These are phyloP conservation scores for Hexactinellida sp. DNA, from an alignment of 37 sponge, comb jelly and placozoan species.

Conservation along the genomic window DNA sequence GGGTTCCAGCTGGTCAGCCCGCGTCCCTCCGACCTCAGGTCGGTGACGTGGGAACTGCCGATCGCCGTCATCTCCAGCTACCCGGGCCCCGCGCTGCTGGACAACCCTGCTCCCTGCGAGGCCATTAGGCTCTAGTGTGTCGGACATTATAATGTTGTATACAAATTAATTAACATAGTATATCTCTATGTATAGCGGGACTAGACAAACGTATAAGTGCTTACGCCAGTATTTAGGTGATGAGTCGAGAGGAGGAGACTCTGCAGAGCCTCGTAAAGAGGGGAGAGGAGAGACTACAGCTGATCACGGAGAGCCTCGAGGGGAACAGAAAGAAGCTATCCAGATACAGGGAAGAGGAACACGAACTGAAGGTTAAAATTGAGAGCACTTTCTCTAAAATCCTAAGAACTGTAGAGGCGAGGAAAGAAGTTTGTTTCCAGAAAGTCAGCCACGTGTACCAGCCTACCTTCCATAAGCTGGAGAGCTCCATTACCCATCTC, in stretches of 20 bases:
- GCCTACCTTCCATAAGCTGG: not conserved
- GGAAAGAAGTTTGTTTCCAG: not conserved
- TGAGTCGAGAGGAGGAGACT: not conserved
- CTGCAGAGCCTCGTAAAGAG: not conserved
- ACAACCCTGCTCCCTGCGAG: not conserved
- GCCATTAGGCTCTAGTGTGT: not conserved
- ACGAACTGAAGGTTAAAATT: not conserved
- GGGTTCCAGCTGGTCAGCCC: not conserved
- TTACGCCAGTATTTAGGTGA: too few relatives aligned
- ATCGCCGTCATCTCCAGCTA: not conserved
- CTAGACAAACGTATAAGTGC: too few relatives aligned
- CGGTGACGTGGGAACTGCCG: not conserved
- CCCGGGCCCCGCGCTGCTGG: not conserved
- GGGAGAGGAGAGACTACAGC: not conserved
- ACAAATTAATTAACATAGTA: too few relatives aligned
- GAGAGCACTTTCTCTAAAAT: not conserved
- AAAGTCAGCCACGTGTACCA: not conserved
- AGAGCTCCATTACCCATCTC: not conserved
- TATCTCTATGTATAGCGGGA: too few relatives aligned
- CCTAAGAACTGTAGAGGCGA: not conserved
- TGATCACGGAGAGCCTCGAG: not conserved
- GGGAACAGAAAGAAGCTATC: not conserved
- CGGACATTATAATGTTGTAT: too few relatives aligned
- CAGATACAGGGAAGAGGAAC: slow-evolving; percentile 15
- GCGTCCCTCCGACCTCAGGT: not conserved